Conservation (phyloP, 2,113 vertebrate genomes). For the Hystrix brachyura region DNA sequence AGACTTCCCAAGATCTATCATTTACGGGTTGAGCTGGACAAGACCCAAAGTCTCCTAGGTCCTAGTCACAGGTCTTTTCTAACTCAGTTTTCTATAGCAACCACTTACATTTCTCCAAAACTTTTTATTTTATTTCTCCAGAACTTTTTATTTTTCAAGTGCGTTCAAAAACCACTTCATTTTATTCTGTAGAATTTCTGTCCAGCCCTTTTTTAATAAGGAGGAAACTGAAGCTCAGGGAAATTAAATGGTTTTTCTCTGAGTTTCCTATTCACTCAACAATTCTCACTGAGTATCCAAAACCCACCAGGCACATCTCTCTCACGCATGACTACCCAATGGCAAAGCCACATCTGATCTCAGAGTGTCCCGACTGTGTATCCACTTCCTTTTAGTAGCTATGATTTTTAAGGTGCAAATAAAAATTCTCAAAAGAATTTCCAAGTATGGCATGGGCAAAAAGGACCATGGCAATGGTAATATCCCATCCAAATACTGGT, state of each 20-base stretch:
- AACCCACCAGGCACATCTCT: not conserved
- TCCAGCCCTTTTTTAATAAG: not conserved
- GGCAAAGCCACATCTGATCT: not conserved
- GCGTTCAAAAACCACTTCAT: conserved; percentile 28
- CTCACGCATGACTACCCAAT: not conserved
- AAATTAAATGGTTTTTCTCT: conserved; percentile 8
- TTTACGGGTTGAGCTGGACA: conserved; percentile 57
- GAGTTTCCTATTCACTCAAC: not conserved
- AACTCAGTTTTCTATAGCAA: conserved; percentile 62
- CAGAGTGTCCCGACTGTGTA: not conserved
- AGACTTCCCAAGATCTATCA: conserved; percentile 63
- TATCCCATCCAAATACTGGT: not conserved
- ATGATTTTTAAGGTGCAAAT: not conserved
- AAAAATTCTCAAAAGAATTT: conserved; percentile 33
- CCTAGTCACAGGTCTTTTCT: conserved; percentile 12
- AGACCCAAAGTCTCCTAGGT: conserved; percentile 45
- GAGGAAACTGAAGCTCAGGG: not conserved
- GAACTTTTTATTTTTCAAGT: conserved; percentile 48
- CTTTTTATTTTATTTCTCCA: too few relatives aligned
- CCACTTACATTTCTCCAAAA: conserved; percentile 55
- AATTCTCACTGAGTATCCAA: not conserved
- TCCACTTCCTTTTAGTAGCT: not conserved
- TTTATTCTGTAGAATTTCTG: not conserved
- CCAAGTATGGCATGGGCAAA: not conserved
- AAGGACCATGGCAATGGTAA: not conserved